Evolutionary conservation across 2,113 vertebrate genomes (phyloP).

Genomic region (Sylvilagus bachmani): DNA sequence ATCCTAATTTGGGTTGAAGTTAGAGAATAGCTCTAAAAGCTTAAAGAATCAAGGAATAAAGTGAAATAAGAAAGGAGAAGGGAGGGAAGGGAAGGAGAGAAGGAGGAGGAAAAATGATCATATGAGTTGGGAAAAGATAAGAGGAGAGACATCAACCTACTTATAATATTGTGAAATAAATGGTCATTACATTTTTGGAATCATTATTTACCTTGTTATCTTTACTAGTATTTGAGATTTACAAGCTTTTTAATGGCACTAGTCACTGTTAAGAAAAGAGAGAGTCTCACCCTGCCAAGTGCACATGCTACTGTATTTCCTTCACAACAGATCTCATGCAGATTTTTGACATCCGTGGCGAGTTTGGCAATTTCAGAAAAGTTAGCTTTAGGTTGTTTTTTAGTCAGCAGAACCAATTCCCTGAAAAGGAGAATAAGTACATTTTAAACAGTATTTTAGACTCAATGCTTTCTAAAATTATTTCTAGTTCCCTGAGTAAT

Average conservation of each 20-base stretch:
- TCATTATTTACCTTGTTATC: background rate
- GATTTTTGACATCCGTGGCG: background rate
- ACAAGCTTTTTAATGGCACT: background rate
- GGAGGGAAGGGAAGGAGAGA: background rate
- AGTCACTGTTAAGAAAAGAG: background rate
- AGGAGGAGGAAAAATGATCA: background rate
- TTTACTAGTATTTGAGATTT: background rate
- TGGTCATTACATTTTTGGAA: background rate
- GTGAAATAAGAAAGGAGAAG: background rate
- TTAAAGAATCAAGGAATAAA: background rate
- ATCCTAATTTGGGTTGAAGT: background rate
- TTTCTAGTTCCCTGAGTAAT: background rate
- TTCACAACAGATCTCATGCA: slow-evolving; percentile 81
- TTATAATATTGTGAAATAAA: background rate
- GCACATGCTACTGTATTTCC: slow-evolving; percentile 60
- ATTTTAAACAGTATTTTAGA: background rate
- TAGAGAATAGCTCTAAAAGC: background rate
- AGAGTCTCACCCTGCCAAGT: slow-evolving; percentile 23
- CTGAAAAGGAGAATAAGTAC: slow-evolving; percentile 63
- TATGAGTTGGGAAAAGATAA: background rate
- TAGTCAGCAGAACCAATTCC: slow-evolving; percentile 81
- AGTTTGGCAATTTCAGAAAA: slow-evolving; percentile 77
- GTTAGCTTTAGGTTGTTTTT: slow-evolving; percentile 77
- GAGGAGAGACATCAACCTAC: background rate
- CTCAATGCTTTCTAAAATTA: background rate